These are phyloP conservation scores for Microtus pennsylvanicus DNA, from an alignment of 2,113 vertebrate species.

Conservation along the genomic window DNA sequence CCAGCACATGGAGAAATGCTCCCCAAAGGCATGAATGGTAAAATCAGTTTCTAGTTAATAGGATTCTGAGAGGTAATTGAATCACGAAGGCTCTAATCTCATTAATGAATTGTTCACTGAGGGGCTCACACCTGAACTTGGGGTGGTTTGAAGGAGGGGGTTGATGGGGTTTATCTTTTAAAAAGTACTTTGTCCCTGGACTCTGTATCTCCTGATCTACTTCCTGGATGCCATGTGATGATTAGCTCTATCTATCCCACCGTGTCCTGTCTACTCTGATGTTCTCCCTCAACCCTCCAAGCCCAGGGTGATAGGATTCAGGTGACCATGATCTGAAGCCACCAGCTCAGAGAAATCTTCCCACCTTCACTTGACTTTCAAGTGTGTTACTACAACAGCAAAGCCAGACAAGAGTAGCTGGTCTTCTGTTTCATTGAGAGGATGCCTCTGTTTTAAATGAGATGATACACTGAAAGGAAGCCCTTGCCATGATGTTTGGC, in stretches of 20 bases:
- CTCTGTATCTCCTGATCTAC: not conserved
- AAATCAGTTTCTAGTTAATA: not conserved
- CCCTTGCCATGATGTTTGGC: not conserved
- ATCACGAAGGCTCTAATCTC: not conserved
- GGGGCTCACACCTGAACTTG: not conserved
- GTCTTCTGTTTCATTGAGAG: constrained; percentile 23
- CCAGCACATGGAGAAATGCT: not conserved
- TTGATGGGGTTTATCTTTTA: not conserved
- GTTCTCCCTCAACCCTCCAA: not conserved
- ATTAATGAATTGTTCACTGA: not conserved
- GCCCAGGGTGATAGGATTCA: not conserved
- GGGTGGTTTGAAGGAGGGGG: not conserved
- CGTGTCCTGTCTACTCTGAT: not conserved
- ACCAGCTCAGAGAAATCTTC: not conserved
- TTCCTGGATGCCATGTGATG: no score
- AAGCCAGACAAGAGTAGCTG: no score
- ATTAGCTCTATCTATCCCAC: not conserved
- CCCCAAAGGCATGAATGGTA: not conserved
- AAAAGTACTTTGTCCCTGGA: not conserved
- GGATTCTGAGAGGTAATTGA: not conserved
- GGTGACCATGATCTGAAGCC: not conserved
- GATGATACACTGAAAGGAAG: not conserved
- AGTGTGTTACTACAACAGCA: not conserved
- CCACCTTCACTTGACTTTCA: not conserved
- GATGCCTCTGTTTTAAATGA: constrained; percentile 17